Conservation (phyloP, 2,113 vertebrate genomes). For the Copsychus sechellarum region DNA sequence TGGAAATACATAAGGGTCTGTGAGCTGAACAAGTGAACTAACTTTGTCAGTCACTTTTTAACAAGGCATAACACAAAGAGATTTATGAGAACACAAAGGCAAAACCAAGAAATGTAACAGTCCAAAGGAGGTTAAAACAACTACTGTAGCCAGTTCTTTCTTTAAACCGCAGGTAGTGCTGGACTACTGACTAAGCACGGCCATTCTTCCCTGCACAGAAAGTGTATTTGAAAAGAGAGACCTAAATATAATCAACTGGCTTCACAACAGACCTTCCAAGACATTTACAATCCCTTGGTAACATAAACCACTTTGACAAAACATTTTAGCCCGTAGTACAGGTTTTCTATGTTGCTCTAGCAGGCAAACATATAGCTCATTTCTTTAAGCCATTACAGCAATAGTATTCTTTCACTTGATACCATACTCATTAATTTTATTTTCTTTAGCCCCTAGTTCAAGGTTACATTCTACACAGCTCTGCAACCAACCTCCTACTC, state of each 20-base stretch:
- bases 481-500: not conserved
- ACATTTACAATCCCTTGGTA: not conserved
- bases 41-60: not conserved
- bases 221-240: not conserved
- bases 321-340: not conserved
- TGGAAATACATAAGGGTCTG: rapidly evolving
- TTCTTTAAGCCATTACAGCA: not conserved
- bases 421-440: not conserved
- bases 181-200: not conserved
- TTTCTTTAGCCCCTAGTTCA: not conserved
- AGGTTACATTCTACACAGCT: not conserved
- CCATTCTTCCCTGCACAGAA: not conserved
- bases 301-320: not conserved
- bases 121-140: not conserved
- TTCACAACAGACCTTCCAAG: not conserved
- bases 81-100: not conserved
- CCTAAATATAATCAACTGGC: not conserved
- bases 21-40: not conserved
- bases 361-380: not conserved
- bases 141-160: not conserved
- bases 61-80: not conserved
- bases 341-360: not conserved
- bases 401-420: not conserved
- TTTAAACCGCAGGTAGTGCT: not conserved
- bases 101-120: not conserved